Evolutionary conservation across 92 coral and sea anemone species (phyloP).

Genomic region (Plumapathes pennacea): DNA sequence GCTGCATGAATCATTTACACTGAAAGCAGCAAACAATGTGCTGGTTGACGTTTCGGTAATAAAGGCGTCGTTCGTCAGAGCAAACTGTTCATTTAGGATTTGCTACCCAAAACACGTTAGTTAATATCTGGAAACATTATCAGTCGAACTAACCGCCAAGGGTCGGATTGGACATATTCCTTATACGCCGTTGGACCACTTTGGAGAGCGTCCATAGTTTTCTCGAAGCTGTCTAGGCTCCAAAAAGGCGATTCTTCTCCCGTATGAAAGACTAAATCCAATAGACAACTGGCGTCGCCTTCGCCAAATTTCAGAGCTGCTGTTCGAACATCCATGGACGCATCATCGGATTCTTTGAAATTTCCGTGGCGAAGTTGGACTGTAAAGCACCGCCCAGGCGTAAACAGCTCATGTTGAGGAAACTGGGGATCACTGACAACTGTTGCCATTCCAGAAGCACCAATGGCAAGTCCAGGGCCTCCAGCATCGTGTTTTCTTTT

Average conservation of each 20-base stretch:
- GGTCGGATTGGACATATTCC: conserved; percentile 45
- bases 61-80: too few species aligned
- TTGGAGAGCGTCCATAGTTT: conserved; percentile 14
- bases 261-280: conserved; percentile 54
- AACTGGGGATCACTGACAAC: conserved; percentile 43
- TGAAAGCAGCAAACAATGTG: too few species aligned
- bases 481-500: conserved; percentile 6
- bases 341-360: conserved; percentile 33
- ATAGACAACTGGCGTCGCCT: conserved; percentile 45
- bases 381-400: conserved; percentile 47
- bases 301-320: conserved; percentile 57
- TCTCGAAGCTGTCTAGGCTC: conserved; percentile 36
- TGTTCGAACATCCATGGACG: conserved; percentile 43
- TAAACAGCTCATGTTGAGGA: conserved; percentile 44
- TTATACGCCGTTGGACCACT: conserved; percentile 16
- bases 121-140: too few species aligned
- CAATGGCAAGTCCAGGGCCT: conserved; percentile 11
- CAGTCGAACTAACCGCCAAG: conserved; percentile 36
- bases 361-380: conserved; percentile 53
- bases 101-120: too few species aligned
- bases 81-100: too few species aligned
- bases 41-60: too few species aligned
- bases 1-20: too few species aligned
- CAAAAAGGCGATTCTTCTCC: conserved; percentile 50
- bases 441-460: conserved; percentile 39